Evolutionary conservation across 2,797 vertebrate species (phyloP).

Genomic region (Pseudomugil gertrudae): DNA sequence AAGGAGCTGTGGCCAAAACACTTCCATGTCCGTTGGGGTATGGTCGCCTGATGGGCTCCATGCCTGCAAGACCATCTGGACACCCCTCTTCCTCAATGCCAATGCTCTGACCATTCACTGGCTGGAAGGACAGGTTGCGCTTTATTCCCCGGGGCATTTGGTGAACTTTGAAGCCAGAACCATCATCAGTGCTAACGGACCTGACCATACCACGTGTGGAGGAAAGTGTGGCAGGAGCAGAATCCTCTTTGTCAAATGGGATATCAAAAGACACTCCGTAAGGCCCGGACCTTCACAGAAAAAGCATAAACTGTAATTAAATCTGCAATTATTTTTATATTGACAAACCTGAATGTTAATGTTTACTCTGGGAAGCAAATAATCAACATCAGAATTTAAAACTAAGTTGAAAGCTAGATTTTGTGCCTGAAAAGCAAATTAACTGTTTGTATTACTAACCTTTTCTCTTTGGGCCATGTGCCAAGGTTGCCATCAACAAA

Average conservation of each 20-base stretch:
- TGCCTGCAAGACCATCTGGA: constrained; percentile 71
- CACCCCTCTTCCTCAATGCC: constrained; percentile 88
- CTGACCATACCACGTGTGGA: constrained; percentile 87
- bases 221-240: constrained; percentile 59
- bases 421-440: neutral
- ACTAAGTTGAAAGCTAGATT: neutral
- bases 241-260: constrained; percentile 91
- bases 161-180: constrained; percentile 85
- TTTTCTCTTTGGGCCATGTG: constrained; percentile 98
- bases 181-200: constrained; percentile 95
- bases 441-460: constrained; percentile 72
- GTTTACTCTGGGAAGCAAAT: neutral
- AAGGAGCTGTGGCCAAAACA: constrained; percentile 78
- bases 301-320: constrained; percentile 23
- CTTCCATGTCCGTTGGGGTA: constrained; percentile 80
- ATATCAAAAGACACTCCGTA: constrained; percentile 98
- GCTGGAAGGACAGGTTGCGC: constrained; percentile 92
- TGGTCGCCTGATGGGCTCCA: constrained; percentile 58
- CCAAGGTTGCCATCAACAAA: constrained; percentile 94
- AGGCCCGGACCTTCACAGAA: constrained; percentile 85
- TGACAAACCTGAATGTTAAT: neutral
- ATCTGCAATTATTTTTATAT: neutral
- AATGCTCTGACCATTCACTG: constrained; percentile 88
- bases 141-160: constrained; percentile 85
- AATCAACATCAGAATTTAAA: neutral